Conservation (phyloP, 1,140 invertebrate genomes). For the Drosophila chauvacae region DNA sequence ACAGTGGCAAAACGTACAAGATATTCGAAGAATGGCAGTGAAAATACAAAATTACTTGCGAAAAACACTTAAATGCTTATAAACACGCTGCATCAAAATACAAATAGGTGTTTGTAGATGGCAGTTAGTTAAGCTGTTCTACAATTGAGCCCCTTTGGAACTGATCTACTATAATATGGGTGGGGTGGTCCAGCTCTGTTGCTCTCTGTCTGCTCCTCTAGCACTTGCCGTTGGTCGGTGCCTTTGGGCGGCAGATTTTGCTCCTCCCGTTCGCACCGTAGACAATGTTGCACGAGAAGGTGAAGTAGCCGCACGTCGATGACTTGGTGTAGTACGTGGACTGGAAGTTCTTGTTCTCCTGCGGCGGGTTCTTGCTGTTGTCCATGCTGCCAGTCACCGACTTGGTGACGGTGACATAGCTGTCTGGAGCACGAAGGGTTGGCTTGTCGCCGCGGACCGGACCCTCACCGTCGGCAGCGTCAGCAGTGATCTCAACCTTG, state of each 20-base stretch:
- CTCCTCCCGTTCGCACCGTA: conserved; percentile 90
- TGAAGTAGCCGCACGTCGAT: conserved; percentile 93
- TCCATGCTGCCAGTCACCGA: conserved; percentile 90
- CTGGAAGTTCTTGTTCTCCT: conserved; percentile 88
- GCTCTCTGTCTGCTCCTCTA: conserved; percentile 25
- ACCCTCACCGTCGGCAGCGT: conserved; percentile 49
- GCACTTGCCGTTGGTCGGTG: conserved; percentile 82
- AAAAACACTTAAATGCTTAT: conserved; percentile 65
- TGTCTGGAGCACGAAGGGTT: conserved; percentile 78
- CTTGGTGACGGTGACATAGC: conserved; percentile 90
- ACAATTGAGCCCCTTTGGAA: conserved; percentile 61
- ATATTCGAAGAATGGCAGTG: conserved; percentile 55
- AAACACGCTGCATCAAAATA: conserved; percentile 58
- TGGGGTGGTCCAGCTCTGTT: background rate
- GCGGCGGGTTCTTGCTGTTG: conserved; percentile 85
- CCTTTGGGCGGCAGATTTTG: conserved; percentile 92
- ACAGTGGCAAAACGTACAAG: conserved; percentile 58
- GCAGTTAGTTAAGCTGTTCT: conserved; percentile 35
- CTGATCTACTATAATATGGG: conserved; percentile 43
- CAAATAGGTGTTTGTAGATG: conserved; percentile 53
- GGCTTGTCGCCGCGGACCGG: conserved; percentile 72
- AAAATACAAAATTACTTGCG: conserved; percentile 60
- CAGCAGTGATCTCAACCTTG: conserved; percentile 76
- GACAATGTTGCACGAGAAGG: conserved; percentile 92
- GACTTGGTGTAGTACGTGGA: conserved; percentile 93